Evolutionary conservation across 2,113 vertebrate genomes (phyloP).

Genomic region (Pteropus alecto): DNA sequence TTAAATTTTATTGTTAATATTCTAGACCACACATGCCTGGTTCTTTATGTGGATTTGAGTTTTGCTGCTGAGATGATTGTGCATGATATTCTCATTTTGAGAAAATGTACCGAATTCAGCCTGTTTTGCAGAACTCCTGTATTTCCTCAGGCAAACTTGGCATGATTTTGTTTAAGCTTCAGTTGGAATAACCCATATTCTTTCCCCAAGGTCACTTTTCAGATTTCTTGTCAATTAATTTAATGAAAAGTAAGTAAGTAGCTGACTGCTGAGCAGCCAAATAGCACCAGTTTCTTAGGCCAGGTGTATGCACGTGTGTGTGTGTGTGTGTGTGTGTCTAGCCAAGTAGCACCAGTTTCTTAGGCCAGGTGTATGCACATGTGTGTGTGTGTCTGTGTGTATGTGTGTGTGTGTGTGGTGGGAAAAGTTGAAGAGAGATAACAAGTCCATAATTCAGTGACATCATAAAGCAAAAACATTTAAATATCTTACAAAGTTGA

Average conservation of each 20-base stretch:
- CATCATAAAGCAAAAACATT: neutral
- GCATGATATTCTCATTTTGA: neutral
- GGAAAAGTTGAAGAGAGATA: neutral
- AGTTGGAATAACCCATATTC: neutral
- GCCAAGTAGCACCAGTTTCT: neutral
- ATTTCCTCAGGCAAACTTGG: conserved; percentile 38
- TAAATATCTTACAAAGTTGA: neutral
- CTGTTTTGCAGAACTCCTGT: conserved; percentile 36
- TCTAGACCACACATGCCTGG: conserved; percentile 44
- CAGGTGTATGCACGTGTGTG: neutral
- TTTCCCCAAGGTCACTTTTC: conserved; percentile 39
- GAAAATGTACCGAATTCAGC: conserved; percentile 25
- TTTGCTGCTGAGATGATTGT: conserved; percentile 35
- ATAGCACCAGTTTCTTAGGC: neutral
- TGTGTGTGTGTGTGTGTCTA: neutral
- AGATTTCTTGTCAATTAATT: conserved; percentile 49
- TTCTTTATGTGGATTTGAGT: conserved; percentile 38
- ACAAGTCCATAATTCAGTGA: neutral
- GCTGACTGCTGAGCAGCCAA: neutral
- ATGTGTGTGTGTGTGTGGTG: neutral
- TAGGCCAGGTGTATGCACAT: neutral
- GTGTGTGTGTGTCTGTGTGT: neutral
- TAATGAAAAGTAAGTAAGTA: conserved; percentile 41
- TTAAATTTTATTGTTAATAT: conserved; percentile 65
- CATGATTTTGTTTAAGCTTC: conserved; percentile 40